Evolutionary conservation across 2,888 invertebrate genomes (phyloP).

Genomic region (Lasioglossum villosulum): DNA sequence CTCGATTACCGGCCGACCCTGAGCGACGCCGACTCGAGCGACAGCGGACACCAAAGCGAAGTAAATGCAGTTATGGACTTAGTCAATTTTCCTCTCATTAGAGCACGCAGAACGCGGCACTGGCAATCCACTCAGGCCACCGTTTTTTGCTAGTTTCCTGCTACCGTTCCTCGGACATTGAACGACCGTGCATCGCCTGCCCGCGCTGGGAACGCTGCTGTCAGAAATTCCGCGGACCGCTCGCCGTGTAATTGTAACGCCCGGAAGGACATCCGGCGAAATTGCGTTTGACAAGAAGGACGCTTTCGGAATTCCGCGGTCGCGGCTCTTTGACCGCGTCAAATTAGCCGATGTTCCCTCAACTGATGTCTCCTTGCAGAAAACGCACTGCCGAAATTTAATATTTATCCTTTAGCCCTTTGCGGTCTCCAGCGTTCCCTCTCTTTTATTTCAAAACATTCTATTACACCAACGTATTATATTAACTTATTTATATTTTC

Average conservation of each 20-base stretch:
- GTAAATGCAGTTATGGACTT: constrained; percentile 57
- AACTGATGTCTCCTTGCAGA: not conserved
- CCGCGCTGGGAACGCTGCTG: not conserved
- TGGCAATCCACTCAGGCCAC: constrained; percentile 56
- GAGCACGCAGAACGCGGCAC: constrained; percentile 59
- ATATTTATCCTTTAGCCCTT: not conserved
- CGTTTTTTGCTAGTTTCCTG: constrained; percentile 46
- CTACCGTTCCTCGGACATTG: constrained; percentile 34
- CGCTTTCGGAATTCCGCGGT: constrained; percentile 7
- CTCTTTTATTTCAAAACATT: not conserved
- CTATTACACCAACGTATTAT: too few relatives aligned
- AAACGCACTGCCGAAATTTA: not conserved
- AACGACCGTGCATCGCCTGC: not conserved
- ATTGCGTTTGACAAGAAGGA: constrained; percentile 23
- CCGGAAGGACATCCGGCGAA: constrained; percentile 1
- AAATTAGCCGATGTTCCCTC: not conserved
- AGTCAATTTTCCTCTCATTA: constrained; percentile 66
- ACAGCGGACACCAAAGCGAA: constrained; percentile 33
- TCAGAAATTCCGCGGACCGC: constrained; percentile 25
- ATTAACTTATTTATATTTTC: too few relatives aligned
- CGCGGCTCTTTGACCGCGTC: not conserved
- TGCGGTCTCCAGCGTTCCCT: too few relatives aligned
- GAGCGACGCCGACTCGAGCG: constrained; percentile 1
- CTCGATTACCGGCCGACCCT: constrained; percentile 51
- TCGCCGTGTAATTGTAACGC: constrained; percentile 26